phyloP scores from a whole-genome alignment of 2,797 vertebrate genomes.

The Rousettus madagascariensis region DNA sequence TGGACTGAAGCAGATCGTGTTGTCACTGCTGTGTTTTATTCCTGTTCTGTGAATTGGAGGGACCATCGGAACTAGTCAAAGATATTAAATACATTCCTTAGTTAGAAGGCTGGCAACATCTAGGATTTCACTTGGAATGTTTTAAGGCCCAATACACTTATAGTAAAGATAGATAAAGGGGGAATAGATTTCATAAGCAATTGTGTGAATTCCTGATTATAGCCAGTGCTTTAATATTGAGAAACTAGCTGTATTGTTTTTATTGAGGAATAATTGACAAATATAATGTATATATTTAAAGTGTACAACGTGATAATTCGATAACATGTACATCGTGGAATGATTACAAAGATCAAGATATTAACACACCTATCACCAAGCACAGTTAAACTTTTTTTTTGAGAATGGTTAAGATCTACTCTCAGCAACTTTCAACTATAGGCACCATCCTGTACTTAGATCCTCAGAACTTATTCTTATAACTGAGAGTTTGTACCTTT shows the following conservation, averaged over 20 bases:
- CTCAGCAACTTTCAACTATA: not conserved
- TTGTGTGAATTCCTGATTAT: not conserved
- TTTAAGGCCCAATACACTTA: not conserved
- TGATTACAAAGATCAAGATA: not conserved
- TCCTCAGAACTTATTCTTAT: not conserved
- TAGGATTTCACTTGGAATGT: not conserved
- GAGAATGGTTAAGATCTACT: not conserved
- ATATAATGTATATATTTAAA: not conserved
- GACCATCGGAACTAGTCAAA: not conserved
- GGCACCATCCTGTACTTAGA: not conserved
- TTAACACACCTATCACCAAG: not conserved
- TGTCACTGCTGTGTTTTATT: not conserved
- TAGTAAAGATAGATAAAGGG: not conserved
- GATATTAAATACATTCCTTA: not conserved
- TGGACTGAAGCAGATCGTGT: not conserved
- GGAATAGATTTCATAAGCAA: not conserved
- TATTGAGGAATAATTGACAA: not conserved
- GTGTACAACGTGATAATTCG: not conserved
- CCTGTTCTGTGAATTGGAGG: not conserved
- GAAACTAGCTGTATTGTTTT: not conserved
- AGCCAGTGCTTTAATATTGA: not conserved
- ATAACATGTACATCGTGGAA: not conserved
- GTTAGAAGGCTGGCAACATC: constrained; percentile 5
- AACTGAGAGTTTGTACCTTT: not conserved
- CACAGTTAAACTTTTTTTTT: not conserved